A percentile compares a stretch with the other conserved stretches of the same genome.
These are phyloP conservation scores for Hippocampus barbouri DNA, from an alignment of 2,113 vertebrate genomes.

Conservation along the genomic window DNA sequence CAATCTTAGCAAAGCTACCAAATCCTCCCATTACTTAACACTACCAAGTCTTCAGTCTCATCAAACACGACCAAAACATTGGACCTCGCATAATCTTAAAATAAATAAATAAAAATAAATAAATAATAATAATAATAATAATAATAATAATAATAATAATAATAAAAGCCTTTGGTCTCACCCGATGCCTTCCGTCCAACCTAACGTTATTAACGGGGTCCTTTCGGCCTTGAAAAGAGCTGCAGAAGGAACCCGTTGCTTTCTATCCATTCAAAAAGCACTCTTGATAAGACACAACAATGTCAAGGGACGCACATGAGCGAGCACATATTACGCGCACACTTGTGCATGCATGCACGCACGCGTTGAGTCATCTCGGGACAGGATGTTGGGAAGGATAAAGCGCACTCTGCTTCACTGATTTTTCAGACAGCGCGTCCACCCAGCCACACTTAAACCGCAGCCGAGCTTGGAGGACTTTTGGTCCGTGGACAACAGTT, in stretches of 20 bases:
- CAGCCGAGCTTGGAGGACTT: conserved; percentile 35
- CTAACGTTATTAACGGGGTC: too few relatives aligned
- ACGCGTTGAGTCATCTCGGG: conserved; percentile 33
- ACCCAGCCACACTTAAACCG: conserved; percentile 12
- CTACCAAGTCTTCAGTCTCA: not conserved
- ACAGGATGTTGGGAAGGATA: conserved; percentile 34
- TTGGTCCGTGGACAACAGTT: conserved; percentile 56
- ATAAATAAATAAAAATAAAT: too few relatives aligned
- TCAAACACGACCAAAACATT: not conserved
- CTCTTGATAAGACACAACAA: conserved; percentile 9
- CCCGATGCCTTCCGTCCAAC: too few relatives aligned
- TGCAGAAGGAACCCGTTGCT: conserved; percentile 18
- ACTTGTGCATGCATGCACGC: not conserved
- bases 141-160: too few relatives aligned
- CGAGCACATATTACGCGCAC: not conserved
- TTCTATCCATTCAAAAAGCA: conserved; percentile 15
- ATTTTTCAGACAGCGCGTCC: conserved; percentile 37
- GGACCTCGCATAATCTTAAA: too few relatives aligned
- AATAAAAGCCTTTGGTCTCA: too few relatives aligned
- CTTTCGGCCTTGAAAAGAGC: too few relatives aligned
- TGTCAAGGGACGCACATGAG: conserved; percentile 33
- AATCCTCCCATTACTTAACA: not conserved
- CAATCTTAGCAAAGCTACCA: not conserved
- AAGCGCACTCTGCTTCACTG: conserved; percentile 44
- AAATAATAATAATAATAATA: too few relatives aligned